phyloP scores from a whole-genome alignment of 2,797 vertebrate genomes.

The Ceryle rudis region DNA sequence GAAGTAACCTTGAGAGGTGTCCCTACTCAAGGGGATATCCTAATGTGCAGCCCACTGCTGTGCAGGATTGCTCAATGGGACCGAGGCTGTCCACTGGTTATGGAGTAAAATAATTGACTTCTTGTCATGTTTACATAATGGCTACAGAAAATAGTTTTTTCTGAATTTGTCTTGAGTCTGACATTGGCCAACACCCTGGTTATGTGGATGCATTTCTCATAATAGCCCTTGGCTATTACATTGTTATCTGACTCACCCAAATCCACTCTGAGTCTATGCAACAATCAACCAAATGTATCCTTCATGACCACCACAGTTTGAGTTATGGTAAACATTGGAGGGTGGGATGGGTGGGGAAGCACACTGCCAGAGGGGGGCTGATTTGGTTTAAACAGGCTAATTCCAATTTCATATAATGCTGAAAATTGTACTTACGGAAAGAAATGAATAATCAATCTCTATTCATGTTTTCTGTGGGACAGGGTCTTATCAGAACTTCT shows the following conservation, averaged over 20 bases:
- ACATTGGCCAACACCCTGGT: not conserved
- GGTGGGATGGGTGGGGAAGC: too few relatives aligned
- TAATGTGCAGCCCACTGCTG: not conserved
- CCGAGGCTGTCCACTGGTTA: not conserved
- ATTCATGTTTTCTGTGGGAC: not conserved
- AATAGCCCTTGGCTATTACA: too few relatives aligned
- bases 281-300: not conserved
- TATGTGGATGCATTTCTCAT: not conserved
- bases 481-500: not conserved
- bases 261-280: not conserved
- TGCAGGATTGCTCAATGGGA: not conserved
- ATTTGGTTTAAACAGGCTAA: not conserved
- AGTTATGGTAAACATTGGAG: not conserved
- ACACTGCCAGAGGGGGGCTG: fast-evolving
- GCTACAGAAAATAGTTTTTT: not conserved
- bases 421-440: not conserved
- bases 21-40: not conserved
- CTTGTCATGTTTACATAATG: not conserved
- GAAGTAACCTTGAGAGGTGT: not conserved
- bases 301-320: not conserved
- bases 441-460: not conserved
- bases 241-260: not conserved
- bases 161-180: not conserved
- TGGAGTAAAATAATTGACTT: not conserved
- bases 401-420: not conserved